Percentiles rank a stretch among this genome's conserved stretches.
These are phyloP conservation scores for Pelochelys cantorii DNA, from an alignment of 2,797 vertebrate genomes.

Conservation along the genomic window DNA sequence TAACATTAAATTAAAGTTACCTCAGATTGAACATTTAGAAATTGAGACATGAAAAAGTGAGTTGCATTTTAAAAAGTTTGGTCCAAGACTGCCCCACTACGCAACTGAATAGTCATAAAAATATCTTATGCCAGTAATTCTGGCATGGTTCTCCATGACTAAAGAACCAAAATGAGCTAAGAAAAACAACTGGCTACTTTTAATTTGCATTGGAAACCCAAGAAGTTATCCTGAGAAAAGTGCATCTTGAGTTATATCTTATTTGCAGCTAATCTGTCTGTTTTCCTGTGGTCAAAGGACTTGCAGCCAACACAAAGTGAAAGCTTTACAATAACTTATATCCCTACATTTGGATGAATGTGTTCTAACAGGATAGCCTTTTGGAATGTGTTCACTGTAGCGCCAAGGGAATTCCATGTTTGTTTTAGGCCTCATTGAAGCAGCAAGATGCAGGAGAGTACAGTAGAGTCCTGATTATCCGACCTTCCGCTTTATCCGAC, in stretches of 20 bases:
- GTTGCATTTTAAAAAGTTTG: not conserved
- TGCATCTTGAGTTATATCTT: not conserved
- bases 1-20: not conserved
- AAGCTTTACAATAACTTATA: not conserved
- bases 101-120: not conserved
- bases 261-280: not conserved
- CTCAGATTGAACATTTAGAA: not conserved
- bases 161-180: not conserved
- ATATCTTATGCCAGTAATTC: not conserved
- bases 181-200: not conserved
- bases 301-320: not conserved
- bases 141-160: not conserved
- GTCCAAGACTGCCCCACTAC: not conserved
- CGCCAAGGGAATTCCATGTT: not conserved
- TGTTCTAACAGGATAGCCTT: not conserved
- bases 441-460: no score
- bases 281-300: not conserved
- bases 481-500: no score
- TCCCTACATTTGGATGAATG: not conserved
- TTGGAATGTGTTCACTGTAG: not conserved
- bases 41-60: not conserved
- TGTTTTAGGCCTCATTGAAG: not conserved
- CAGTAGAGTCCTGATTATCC: no score
- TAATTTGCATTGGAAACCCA: not conserved
- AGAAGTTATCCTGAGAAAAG: conserved; percentile 21